Base-by-base conservation (phyloP, 2,888 invertebrate genomes). In the Leucoma salicis region DNA sequence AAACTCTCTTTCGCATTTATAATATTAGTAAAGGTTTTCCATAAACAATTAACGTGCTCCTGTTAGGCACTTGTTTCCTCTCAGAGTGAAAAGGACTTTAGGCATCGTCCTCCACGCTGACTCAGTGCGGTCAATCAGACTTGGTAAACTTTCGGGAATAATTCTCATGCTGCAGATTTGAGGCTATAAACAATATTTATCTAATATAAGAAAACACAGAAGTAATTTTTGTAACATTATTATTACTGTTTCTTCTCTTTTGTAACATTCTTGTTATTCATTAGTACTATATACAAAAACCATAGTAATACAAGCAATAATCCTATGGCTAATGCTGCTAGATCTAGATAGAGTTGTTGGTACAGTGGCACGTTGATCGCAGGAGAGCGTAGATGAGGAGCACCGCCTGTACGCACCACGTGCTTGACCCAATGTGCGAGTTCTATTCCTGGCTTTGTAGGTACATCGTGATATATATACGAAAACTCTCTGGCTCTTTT, bases 361-460 rank as follows among this genome's bases (percentile, higher is more conserved):
- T 42, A 42, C 6, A 42, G 18, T 2, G 42, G 42, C 1, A 42
- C 36, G n/a, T 32, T 11, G 6, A 36, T 3, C 2, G 42, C 36
- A n/a, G 42, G 36, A n/a, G 42, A 42, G 10, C 36, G 31, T 8
- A 42, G 10, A 28, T 42, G 42, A 11, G 14, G 14, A 6, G 42
- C 42, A 0, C 42, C 42, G 1, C 48, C 12, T 1, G 77, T 78
- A 18, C 50, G 46, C 2, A 69, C 53, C 14, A 74, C 77, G 44
- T 79, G 74, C 31, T 73, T 68, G 7, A 74, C 67, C 76, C 78
- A 78, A 49, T 74, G 67, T 1, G 68, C 67, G 16, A 78, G 28
- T 47, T 70, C 70, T 2, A 45, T 43, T 0, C 63, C 66, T 0
- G 78, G 76, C 0, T 61, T 29, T 2, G 48, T 35, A 0, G 66